Conservation (phyloP, 2,113 vertebrate species). For the Genyomyrus donnyi region DNA sequence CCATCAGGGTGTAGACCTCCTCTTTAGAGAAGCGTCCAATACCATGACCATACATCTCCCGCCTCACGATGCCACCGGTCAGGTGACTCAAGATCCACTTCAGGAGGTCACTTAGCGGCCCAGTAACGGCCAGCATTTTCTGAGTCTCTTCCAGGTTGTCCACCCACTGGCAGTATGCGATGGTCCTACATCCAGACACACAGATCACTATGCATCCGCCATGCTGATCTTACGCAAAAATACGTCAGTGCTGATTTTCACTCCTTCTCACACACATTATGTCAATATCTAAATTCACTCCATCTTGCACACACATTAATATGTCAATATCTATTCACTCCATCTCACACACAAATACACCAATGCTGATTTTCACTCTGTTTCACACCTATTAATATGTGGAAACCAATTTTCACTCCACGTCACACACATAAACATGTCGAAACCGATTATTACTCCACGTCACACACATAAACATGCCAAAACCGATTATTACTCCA, state of each 20-base stretch:
- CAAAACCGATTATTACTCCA: not conserved
- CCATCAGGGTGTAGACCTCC: slow-evolving; percentile 89
- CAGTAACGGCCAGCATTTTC: slow-evolving; percentile 86
- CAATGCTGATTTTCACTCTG: not conserved
- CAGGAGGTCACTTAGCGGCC: slow-evolving; percentile 86
- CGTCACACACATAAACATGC: not conserved
- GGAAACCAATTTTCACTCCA: not conserved
- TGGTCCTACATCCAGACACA: slow-evolving; percentile 66
- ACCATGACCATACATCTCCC: slow-evolving; percentile 95
- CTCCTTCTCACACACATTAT: slow-evolving; percentile 10
- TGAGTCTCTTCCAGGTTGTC: slow-evolving; percentile 92
- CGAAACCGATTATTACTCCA: no score
- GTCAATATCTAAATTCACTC: not conserved
- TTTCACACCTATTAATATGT: not conserved
- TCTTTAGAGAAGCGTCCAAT: slow-evolving; percentile 94
- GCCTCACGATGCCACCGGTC: slow-evolving; percentile 85
- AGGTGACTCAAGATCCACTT: slow-evolving; percentile 92
- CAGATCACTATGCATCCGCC: slow-evolving; percentile 9
- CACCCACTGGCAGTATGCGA: slow-evolving; percentile 97
- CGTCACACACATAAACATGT: no score
- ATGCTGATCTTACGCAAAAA: slow-evolving; percentile 1
- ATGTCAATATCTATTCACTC: not conserved
- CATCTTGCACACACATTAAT: slow-evolving; percentile 4
- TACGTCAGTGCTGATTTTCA: not conserved
- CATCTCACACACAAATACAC: not conserved